These are phyloP conservation scores for Biston stratarius DNA, from an alignment of 2,888 invertebrate species.

Conservation along the genomic window DNA sequence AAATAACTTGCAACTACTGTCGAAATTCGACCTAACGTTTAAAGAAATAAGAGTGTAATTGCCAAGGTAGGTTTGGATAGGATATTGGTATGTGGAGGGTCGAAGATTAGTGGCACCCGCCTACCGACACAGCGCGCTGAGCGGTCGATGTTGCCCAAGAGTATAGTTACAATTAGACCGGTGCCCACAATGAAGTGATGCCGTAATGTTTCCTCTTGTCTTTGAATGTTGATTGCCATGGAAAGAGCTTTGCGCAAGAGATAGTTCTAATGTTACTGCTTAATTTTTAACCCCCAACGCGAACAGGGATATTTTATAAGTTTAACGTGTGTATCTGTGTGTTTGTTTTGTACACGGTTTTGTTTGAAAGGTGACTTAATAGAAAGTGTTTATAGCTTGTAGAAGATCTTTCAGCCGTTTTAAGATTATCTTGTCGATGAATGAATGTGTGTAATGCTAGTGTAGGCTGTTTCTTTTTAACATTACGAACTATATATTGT, in stretches of 20 bases:
- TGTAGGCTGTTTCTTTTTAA: too few relatives aligned
- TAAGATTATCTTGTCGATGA: too few relatives aligned
- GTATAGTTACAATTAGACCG: constrained; percentile 87
- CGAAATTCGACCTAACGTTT: constrained; percentile 58
- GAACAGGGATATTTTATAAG: too few relatives aligned
- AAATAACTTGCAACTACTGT: constrained; percentile 61
- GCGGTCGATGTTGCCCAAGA: constrained; percentile 84
- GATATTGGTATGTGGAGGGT: constrained; percentile 83
- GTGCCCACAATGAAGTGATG: constrained; percentile 86
- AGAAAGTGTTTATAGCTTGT: too few relatives aligned
- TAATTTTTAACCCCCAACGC: constrained; percentile 24
- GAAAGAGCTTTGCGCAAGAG: constrained; percentile 63
- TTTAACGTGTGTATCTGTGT: too few relatives aligned
- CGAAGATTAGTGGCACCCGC: constrained; percentile 86
- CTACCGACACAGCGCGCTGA: constrained; percentile 85
- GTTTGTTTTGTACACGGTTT: too few relatives aligned
- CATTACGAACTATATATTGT: too few relatives aligned
- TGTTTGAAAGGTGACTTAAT: too few relatives aligned
- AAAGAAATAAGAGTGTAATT: constrained; percentile 53
- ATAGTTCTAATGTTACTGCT: constrained; percentile 38
- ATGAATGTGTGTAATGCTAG: too few relatives aligned
- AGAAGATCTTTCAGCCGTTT: not conserved
- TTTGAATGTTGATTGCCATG: constrained; percentile 84
- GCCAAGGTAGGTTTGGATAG: constrained; percentile 49
- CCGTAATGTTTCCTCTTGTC: constrained; percentile 83